Conservation (phyloP, 2,113 vertebrate genomes). For the Rynchops niger region DNA sequence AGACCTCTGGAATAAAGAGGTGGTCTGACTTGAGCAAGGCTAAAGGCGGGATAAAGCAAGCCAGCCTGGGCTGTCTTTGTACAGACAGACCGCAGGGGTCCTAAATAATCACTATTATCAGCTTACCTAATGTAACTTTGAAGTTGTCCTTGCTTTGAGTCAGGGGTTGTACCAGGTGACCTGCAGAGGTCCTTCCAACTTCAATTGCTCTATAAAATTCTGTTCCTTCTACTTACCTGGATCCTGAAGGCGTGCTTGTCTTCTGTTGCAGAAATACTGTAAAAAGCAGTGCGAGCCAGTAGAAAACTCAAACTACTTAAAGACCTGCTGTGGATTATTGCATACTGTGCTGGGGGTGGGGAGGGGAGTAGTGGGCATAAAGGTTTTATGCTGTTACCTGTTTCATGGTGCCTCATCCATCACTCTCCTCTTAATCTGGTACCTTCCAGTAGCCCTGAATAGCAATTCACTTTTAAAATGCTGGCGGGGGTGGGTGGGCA, state of each 20-base stretch:
- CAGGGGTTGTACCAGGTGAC: not conserved
- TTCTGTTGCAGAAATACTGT: not conserved
- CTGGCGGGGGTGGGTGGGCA: too few species aligned
- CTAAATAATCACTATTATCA: not conserved
- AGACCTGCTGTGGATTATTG: not conserved
- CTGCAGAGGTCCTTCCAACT: not conserved
- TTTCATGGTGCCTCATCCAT: not conserved
- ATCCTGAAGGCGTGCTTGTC: not conserved
- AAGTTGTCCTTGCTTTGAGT: conserved; percentile 15
- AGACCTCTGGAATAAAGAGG: not conserved
- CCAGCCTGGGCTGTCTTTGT: not conserved
- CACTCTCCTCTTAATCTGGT: not conserved
- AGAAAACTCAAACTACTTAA: not conserved
- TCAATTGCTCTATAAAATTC: not conserved
- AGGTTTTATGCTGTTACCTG: not conserved
- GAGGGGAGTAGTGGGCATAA: not conserved
- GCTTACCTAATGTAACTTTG: not conserved
- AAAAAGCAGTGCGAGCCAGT: not conserved
- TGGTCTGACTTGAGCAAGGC: not conserved
- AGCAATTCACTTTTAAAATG: not conserved
- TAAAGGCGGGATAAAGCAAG: not conserved
- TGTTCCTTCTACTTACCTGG: not conserved
- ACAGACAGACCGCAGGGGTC: not conserved
- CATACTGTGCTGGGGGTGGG: not conserved
- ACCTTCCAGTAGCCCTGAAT: not conserved